These are phyloP conservation scores for Lithophane ornitopus DNA, from an alignment of 2,888 invertebrate genomes.

Conservation along the genomic window DNA sequence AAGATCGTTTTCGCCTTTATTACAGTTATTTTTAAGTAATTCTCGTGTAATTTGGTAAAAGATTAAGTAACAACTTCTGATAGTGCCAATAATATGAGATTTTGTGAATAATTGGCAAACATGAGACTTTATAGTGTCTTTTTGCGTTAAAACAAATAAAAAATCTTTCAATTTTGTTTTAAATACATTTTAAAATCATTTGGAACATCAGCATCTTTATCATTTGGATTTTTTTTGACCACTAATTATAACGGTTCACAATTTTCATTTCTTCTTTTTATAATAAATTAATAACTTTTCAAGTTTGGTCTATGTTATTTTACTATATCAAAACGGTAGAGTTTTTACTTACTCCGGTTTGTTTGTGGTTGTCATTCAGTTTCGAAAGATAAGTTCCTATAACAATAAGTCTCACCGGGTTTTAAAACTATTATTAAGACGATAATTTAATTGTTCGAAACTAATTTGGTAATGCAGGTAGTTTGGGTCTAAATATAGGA, in stretches of 20 bases:
- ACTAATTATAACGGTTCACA: neutral
- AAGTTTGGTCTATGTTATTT: neutral
- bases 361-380: neutral
- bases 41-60: neutral
- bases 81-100: neutral
- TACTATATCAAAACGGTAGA: neutral
- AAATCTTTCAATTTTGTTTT: neutral
- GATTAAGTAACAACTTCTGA: neutral
- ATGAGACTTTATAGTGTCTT: neutral
- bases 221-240: no score
- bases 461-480: no score
- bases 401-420: neutral
- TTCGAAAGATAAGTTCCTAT: constrained; percentile 13
- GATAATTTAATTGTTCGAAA: neutral
- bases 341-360: neutral
- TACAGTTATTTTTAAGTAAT: neutral
- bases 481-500: neutral
- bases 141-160: neutral
- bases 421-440: constrained; percentile 1
- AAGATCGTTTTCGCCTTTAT: constrained; percentile 3
- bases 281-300: neutral
- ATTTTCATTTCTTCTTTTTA: neutral
- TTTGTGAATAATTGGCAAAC: neutral
- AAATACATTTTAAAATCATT: neutral
- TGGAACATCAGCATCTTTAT: neutral